Conservation (phyloP, 2,888 invertebrate species). For the Peribatodes rhomboidaria region DNA sequence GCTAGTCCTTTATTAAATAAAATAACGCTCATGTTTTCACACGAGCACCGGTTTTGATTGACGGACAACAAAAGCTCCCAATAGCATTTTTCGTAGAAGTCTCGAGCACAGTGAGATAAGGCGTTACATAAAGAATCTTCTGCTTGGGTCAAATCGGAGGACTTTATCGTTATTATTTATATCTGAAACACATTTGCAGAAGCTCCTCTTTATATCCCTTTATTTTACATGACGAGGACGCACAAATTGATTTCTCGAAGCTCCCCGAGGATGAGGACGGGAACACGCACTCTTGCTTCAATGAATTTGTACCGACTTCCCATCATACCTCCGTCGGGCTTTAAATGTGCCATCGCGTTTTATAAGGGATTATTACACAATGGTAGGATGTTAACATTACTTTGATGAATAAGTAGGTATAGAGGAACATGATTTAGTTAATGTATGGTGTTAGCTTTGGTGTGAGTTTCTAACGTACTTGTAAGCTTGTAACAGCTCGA, state of each 20-base stretch:
- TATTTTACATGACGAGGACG: constrained; percentile 67
- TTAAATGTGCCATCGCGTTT: constrained; percentile 27
- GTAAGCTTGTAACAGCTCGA: too few relatives aligned
- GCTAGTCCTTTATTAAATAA: constrained; percentile 23
- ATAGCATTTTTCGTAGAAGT: constrained; percentile 62
- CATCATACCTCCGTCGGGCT: constrained; percentile 37
- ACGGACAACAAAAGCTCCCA: constrained; percentile 61
- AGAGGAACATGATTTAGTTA: not conserved
- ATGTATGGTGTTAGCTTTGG: not conserved
- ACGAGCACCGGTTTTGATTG: constrained; percentile 54
- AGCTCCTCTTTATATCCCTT: constrained; percentile 64
- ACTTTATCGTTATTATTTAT: constrained; percentile 75
- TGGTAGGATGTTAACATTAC: constrained; percentile 11
- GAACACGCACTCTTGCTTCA: constrained; percentile 54
- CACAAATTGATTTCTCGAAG: constrained; percentile 67
- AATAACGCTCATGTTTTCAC: constrained; percentile 12
- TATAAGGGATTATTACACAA: constrained; percentile 28
- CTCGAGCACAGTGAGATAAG: constrained; percentile 64
- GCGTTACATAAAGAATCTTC: constrained; percentile 65
- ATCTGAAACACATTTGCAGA: constrained; percentile 68
- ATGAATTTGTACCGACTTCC: constrained; percentile 52
- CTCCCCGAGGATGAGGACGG: constrained; percentile 54
- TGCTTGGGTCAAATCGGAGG: constrained; percentile 68
- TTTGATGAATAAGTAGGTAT: constrained; percentile 9
- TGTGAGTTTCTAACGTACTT: not conserved